Evolutionary conservation across 2,888 invertebrate genomes (phyloP), one percentile per base, ranked within the genome.

Genomic region (Athrips mouffetella): DNA sequence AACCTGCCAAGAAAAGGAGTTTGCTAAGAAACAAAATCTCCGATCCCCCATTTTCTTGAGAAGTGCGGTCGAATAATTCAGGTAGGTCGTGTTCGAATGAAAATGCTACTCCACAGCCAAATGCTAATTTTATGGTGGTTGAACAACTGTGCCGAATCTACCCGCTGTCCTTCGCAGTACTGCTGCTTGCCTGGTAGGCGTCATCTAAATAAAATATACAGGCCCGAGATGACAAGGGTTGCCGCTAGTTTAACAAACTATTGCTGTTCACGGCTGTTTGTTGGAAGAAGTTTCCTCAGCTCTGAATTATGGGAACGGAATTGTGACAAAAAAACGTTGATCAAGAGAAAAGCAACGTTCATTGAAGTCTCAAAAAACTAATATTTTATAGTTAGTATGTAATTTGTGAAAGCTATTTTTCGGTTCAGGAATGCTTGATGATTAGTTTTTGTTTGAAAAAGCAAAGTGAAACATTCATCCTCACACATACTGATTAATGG

Each of bases 41-140:
- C 63, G 60, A 70, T 67, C 60, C 63, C 49, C 60, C 57, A 64
- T 69, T 73, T n/a, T 70, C 74, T 76, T 65, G 67, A 76, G 72
- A 73, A 79, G 75, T 74, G 73, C 71, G 80, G 76, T 69, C 78
- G 76, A 84, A 85, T 83, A 82, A 83, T 83, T 85, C 80, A 84
- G 84, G 81, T 84, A 64, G 46, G 65, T 78, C 75, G 77, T 76
- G 71, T 81, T 80, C 69, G 71, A 73, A 78, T 80, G 81, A 81
- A 82, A 85, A 83, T 71, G 77, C 78, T 81, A 85, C 79, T 80
- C 75, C 78, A 75, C 79, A 78, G 75, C 80, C 80, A 80, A 89
- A 89, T 89, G 88, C 87, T 87, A 89, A 89, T 89, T 89, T 89
- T 88, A 88, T 89, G 88, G 86, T 84, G 84, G 88, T 80, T 85